Evolutionary conservation across 2,113 vertebrate species (phyloP).

Genomic region (Spea multiplicata): DNA sequence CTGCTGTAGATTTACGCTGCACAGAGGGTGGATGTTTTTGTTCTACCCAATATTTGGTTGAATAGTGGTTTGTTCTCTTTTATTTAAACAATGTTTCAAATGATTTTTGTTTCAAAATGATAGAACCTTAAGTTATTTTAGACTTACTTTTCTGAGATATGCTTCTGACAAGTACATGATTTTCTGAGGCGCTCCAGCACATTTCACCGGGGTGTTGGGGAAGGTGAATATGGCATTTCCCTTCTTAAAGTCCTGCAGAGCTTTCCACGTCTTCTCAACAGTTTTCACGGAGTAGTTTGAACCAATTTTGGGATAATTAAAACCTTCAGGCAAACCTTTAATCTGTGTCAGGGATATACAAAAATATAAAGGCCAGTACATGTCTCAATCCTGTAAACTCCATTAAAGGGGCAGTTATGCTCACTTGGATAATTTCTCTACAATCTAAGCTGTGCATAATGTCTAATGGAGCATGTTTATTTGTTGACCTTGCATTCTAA

Average conservation of each 20-base stretch:
- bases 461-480: no score
- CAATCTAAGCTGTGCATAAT: no score
- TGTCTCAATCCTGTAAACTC: background rate
- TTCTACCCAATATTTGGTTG: no score
- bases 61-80: no score
- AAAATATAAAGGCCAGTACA: background rate
- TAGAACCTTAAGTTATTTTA: no score
- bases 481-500: no score
- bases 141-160: constrained; percentile 82
- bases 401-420: no score
- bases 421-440: no score
- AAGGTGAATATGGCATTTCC: constrained; percentile 93
- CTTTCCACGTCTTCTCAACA: constrained; percentile 93
- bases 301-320: constrained; percentile 85
- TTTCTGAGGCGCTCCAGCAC: constrained; percentile 94
- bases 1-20: no score
- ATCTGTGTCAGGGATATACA: constrained; percentile 67
- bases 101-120: no score
- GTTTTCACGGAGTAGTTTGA: constrained; percentile 90
- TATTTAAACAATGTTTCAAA: no score
- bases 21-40: no score
- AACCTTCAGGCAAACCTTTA: constrained; percentile 91
- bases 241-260: constrained; percentile 85
- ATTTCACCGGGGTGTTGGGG: constrained; percentile 92
- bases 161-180: constrained; percentile 95